A percentile compares a stretch with the other conserved stretches of the same genome.
Evolutionary conservation across 2,113 vertebrate genomes (phyloP).

Genomic region (Dromas ardeola): DNA sequence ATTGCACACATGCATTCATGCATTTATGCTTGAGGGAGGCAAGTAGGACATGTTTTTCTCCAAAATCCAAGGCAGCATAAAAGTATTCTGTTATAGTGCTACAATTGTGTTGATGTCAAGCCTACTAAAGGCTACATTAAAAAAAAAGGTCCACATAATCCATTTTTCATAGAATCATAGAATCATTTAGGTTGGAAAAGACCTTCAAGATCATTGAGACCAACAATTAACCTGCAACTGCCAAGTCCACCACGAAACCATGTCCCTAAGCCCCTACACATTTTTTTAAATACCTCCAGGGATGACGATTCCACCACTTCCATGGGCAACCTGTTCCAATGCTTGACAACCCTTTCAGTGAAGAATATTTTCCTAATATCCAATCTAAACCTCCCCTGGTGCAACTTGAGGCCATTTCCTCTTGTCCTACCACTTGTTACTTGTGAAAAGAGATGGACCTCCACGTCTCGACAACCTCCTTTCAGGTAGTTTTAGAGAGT

Average conservation of each 20-base stretch:
- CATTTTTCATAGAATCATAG: background rate
- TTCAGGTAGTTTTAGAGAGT: no score
- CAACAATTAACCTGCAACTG: background rate
- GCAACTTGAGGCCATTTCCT: no score
- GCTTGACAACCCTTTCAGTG: no score
- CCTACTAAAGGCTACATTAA: background rate
- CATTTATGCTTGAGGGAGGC: fast-evolving
- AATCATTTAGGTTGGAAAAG: background rate
- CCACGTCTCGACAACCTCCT: no score
- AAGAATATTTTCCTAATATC: no score
- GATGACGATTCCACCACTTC: no score
- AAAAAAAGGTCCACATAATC: background rate
- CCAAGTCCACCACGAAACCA: background rate
- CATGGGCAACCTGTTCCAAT: no score
- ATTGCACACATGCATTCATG: background rate
- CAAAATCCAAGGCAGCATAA: background rate
- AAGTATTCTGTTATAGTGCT: background rate
- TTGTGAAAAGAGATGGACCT: no score
- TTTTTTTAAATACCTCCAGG: no score
- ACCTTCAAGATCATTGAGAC: background rate
- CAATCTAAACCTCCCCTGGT: no score
- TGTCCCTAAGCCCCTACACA: fast-evolving
- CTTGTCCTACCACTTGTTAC: no score
- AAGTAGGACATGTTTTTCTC: background rate
- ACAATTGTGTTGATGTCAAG: background rate